These are phyloP conservation scores for Leptopilina clavipes DNA, from an alignment of 1,140 invertebrate species.

Conservation along the genomic window DNA sequence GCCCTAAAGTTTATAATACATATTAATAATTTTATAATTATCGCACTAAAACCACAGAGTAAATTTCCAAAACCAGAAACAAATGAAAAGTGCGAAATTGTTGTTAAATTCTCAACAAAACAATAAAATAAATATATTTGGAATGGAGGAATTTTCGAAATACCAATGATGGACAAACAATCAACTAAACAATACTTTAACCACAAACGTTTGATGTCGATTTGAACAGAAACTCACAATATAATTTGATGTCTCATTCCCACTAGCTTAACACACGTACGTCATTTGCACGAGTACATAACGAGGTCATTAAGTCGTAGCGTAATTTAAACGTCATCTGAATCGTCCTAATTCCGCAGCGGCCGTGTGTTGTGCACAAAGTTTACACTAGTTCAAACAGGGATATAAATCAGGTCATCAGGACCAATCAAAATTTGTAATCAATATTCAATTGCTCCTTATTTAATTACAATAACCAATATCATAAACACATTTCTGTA, in stretches of 20 bases:
- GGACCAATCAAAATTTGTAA: conserved; percentile 16
- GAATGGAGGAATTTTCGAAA: not conserved
- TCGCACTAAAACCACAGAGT: too few relatives aligned
- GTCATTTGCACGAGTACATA: conserved; percentile 27
- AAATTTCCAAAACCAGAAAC: too few relatives aligned
- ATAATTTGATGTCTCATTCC: conserved; percentile 30
- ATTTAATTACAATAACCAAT: conserved; percentile 44
- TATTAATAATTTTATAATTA: too few relatives aligned
- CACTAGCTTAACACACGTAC: conserved; percentile 20
- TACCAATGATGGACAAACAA: not conserved
- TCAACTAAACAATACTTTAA: conserved; percentile 7
- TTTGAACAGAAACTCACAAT: conserved; percentile 19
- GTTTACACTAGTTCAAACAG: not conserved
- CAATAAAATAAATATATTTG: too few relatives aligned
- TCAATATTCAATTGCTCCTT: conserved; percentile 45
- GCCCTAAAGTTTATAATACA: too few relatives aligned
- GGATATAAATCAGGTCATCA: conserved; percentile 21
- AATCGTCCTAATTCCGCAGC: conserved; percentile 27
- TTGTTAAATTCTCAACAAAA: too few relatives aligned
- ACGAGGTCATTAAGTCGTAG: conserved; percentile 32
- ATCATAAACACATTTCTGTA: conserved; percentile 34
- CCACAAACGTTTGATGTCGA: conserved; percentile 24
- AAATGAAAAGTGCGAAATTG: too few relatives aligned
- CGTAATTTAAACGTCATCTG: conserved; percentile 30
- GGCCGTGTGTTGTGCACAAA: not conserved